These are phyloP conservation scores for Lycodopsis pacificus DNA, from an alignment of 2,797 vertebrate species.

Conservation along the genomic window DNA sequence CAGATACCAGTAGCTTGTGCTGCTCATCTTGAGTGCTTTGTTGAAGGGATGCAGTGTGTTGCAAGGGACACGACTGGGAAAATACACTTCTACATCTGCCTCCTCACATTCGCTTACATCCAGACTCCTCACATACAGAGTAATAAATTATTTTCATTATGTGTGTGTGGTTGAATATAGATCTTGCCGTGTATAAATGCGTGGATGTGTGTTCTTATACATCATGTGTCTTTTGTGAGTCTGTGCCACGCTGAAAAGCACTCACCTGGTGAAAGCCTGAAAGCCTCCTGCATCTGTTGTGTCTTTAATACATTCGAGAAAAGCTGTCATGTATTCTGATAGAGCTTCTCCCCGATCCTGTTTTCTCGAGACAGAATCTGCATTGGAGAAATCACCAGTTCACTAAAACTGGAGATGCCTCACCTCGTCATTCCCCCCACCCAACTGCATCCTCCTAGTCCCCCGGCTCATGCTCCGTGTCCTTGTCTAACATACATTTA, in stretches of 20 bases:
- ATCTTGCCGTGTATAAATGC: neutral
- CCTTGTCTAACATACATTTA: slow-evolving; percentile 39
- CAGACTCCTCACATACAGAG: slow-evolving; percentile 9
- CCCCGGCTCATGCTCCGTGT: slow-evolving; percentile 1
- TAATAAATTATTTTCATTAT: slow-evolving; percentile 9
- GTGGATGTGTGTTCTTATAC: neutral
- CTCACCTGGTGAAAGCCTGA: slow-evolving; percentile 57
- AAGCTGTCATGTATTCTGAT: slow-evolving; percentile 42
- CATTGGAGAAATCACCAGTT: slow-evolving; percentile 20
- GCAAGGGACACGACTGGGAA: slow-evolving; percentile 27
- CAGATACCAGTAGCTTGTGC: slow-evolving; percentile 50
- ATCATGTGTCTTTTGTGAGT: slow-evolving; percentile 21
- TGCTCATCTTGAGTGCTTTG: slow-evolving; percentile 48
- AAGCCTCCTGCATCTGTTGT: slow-evolving; percentile 51
- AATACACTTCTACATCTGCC: slow-evolving; percentile 9
- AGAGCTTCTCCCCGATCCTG: neutral
- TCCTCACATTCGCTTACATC: slow-evolving; percentile 9
- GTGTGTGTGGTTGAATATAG: slow-evolving; percentile 11
- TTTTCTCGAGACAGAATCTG: slow-evolving; percentile 15
- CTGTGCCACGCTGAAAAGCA: slow-evolving; percentile 23
- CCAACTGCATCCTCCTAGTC: neutral
- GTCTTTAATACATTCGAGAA: slow-evolving; percentile 56
- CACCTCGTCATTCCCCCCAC: neutral
- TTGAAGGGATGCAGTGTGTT: slow-evolving; percentile 33
- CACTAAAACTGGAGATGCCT: slow-evolving; percentile 22